Evolutionary conservation across 2,888 invertebrate genomes (phyloP).

Genomic region (Chydorus sphaericus): DNA sequence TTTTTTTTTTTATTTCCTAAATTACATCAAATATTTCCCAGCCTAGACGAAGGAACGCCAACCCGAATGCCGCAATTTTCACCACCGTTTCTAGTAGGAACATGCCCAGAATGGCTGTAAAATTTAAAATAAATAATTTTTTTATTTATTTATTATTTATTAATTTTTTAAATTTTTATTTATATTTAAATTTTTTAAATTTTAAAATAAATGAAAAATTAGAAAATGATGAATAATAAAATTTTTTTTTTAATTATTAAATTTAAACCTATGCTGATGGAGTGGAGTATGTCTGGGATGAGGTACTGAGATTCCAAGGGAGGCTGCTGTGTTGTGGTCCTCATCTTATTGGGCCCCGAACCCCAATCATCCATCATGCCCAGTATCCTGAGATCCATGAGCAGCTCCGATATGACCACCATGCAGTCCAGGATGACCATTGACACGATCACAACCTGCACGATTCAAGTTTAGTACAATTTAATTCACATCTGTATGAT

Average conservation of each 20-base stretch:
- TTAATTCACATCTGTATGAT: neutral
- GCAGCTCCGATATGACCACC: conserved; percentile 6
- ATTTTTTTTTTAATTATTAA: too few relatives aligned
- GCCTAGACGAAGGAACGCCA: neutral
- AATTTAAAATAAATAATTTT: too few relatives aligned
- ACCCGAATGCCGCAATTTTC: conserved; percentile 1
- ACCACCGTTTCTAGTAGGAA: conserved; percentile 4
- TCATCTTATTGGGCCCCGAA: neutral
- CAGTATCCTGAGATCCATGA: conserved; percentile 5
- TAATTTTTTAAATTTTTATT: too few relatives aligned
- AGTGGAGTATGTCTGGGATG: conserved; percentile 4
- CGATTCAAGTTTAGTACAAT: neutral
- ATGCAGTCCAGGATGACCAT: conserved; percentile 11
- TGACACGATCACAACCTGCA: conserved; percentile 4
- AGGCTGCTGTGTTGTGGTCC: neutral
- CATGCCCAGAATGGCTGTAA: conserved; percentile 1
- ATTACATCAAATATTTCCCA: conserved; percentile 10
- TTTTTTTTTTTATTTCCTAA: too few relatives aligned
- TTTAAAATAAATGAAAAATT: too few relatives aligned
- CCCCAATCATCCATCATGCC: neutral
- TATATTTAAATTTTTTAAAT: too few relatives aligned
- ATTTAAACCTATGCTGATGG: neutral
- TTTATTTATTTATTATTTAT: too few relatives aligned
- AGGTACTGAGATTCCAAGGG: neutral
- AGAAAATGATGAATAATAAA: too few relatives aligned